These are phyloP conservation scores for Hystrix cristata DNA, from an alignment of 2,113 vertebrate genomes.

Conservation along the genomic window DNA sequence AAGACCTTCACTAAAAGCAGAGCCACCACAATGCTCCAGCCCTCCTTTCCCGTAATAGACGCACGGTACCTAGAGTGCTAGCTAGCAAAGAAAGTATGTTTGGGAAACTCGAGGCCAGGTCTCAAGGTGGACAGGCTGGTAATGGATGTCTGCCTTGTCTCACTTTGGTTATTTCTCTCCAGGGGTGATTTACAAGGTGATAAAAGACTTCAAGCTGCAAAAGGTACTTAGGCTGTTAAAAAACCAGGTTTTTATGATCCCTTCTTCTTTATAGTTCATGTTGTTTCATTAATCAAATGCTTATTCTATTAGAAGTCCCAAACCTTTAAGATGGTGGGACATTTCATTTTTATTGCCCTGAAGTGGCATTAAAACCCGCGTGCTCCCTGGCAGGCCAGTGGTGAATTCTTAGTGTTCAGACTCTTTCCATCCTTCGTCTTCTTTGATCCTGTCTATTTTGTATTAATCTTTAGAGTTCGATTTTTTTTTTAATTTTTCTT, in stretches of 20 bases:
- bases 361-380: slow-evolving; percentile 54
- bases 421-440: neutral
- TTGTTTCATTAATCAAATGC: slow-evolving; percentile 84
- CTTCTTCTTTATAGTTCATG: slow-evolving; percentile 76
- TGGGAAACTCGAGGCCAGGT: neutral
- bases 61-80: neutral
- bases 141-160: slow-evolving; percentile 63
- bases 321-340: slow-evolving; percentile 73
- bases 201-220: slow-evolving; percentile 78
- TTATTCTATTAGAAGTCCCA: slow-evolving; percentile 78
- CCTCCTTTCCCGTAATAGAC: neutral
- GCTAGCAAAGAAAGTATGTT: neutral
- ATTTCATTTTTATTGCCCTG: slow-evolving; percentile 76
- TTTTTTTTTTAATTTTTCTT: neutral
- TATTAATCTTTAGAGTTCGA: neutral
- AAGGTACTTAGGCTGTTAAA: slow-evolving; percentile 77
- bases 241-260: slow-evolving; percentile 76
- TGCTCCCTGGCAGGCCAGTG: neutral
- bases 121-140: slow-evolving; percentile 50
- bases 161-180: slow-evolving; percentile 70
- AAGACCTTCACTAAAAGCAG: slow-evolving; percentile 36
- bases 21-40: neutral
- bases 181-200: slow-evolving; percentile 80
- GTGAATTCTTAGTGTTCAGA: neutral
- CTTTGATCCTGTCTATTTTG: slow-evolving; percentile 25